Percentiles rank a stretch among this genome's conserved stretches.
These are phyloP conservation scores for Tachystola acroxantha DNA, from an alignment of 2,888 invertebrate genomes.

Conservation along the genomic window DNA sequence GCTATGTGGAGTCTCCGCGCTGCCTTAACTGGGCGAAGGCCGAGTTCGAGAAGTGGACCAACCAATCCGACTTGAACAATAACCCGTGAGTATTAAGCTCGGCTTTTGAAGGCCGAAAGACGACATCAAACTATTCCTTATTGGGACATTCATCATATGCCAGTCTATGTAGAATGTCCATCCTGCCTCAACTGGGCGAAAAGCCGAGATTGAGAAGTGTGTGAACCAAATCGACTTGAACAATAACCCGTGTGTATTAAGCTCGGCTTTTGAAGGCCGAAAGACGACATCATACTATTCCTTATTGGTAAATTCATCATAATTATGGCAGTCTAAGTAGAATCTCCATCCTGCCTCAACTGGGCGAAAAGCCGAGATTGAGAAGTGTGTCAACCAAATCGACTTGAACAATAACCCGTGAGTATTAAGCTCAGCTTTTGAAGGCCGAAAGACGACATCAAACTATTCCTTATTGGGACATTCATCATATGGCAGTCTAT, in stretches of 20 bases:
- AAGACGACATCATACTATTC: conserved; percentile 75
- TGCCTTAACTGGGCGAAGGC: conserved; percentile 74
- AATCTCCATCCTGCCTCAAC: conserved; percentile 69
- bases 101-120: conserved; percentile 64
- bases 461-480: conserved; percentile 76
- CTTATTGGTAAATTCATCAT: conserved; percentile 75
- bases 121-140: conserved; percentile 76
- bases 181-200: conserved; percentile 76
- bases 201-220: conserved; percentile 54
- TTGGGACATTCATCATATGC: conserved; percentile 75
- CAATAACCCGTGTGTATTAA: conserved; percentile 68
- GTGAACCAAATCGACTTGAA: too few relatives aligned
- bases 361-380: conserved; percentile 70
- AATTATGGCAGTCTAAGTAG: conserved; percentile 78
- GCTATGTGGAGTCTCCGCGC: conserved; percentile 70
- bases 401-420: conserved; percentile 63
- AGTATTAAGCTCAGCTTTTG: conserved; percentile 52
- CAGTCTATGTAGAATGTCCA: conserved; percentile 74
- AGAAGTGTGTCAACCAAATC: conserved; percentile 40
- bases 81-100: conserved; percentile 67
- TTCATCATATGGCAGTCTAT: conserved; percentile 77
- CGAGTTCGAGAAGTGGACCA: conserved; percentile 53
- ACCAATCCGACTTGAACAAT: conserved; percentile 34
- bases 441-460: conserved; percentile 70
- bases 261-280: conserved; percentile 63